Percentiles rank a stretch among this genome's conserved stretches.
These are phyloP conservation scores for Aurelia sp. DNA, from an alignment of 30 jellyfish, hydroid and myxozoan genomes.

Conservation along the genomic window DNA sequence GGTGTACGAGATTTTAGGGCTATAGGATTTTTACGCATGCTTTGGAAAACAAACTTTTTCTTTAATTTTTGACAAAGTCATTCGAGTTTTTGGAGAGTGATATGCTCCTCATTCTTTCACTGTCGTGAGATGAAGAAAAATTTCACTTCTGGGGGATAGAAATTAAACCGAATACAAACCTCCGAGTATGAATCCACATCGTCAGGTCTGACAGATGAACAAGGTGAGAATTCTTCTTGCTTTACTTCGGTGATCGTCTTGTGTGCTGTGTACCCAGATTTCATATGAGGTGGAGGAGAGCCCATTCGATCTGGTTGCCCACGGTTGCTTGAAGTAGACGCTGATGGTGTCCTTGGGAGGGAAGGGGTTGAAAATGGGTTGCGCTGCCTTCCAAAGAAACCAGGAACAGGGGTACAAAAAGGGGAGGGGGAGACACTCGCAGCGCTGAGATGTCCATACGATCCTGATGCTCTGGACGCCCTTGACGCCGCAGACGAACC, in stretches of 20 bases:
- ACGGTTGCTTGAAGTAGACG: constrained; percentile 20
- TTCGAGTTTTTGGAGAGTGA: too few relatives aligned
- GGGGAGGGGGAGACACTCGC: constrained; percentile 89
- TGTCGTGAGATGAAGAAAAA: too few relatives aligned
- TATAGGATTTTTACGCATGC: too few relatives aligned
- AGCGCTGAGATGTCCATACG: constrained; percentile 91
- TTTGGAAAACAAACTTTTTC: too few relatives aligned
- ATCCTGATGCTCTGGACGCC: constrained; percentile 84
- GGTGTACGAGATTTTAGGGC: too few relatives aligned
- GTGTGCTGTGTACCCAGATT: constrained; percentile 5
- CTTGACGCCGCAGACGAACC: constrained; percentile 91
- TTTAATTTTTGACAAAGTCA: too few relatives aligned
- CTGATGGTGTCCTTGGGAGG: constrained; percentile 78
- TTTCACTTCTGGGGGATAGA: too few relatives aligned
- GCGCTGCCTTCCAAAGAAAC: constrained; percentile 52
- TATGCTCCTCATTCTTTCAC: too few relatives aligned
- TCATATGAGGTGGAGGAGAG: constrained; percentile 17
- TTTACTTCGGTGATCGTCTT: constrained; percentile 33
- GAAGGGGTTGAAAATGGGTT: constrained; percentile 83
- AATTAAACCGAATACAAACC: constrained; percentile 9
- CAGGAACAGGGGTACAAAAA: constrained; percentile 64
- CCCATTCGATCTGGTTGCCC: constrained; percentile 30
- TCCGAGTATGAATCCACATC: constrained; percentile 37
- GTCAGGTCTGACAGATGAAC: constrained; percentile 39
- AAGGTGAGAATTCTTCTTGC: constrained; percentile 51